Conservation (phyloP, 2,888 invertebrate species). For the Argynnis bischoffii region DNA sequence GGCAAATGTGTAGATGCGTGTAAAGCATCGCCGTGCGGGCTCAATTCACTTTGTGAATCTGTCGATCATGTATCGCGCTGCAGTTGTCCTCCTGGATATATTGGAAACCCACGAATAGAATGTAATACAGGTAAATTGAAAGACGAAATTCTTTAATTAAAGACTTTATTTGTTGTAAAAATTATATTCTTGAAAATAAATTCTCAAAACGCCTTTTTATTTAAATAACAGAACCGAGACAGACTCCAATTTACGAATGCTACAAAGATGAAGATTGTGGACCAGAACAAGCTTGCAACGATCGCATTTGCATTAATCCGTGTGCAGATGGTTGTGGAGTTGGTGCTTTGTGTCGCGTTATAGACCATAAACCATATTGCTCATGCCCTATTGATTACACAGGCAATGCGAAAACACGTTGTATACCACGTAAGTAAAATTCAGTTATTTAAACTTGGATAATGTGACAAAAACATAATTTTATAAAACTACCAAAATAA, state of each 20-base stretch:
- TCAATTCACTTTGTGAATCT: conserved; percentile 91
- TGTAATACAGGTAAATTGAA: conserved; percentile 81
- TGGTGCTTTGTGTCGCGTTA: conserved; percentile 91
- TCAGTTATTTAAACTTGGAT: conserved; percentile 1
- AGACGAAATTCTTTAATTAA: not conserved
- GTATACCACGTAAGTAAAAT: conserved; percentile 88
- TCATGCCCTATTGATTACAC: conserved; percentile 90
- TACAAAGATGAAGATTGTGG: conserved; percentile 90
- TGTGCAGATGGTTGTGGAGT: conserved; percentile 89
- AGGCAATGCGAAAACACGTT: conserved; percentile 87
- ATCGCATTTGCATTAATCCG: conserved; percentile 90
- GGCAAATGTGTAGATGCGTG: conserved; percentile 92
- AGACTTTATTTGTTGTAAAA: not conserved
- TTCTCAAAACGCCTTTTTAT: not conserved
- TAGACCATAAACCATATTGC: conserved; percentile 89
- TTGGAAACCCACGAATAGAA: conserved; percentile 90
- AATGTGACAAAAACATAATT: no score
- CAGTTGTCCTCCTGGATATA: conserved; percentile 89
- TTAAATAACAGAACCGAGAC: conserved; percentile 64
- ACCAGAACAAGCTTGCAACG: conserved; percentile 87
- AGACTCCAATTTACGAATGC: conserved; percentile 85
- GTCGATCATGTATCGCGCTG: conserved; percentile 89
- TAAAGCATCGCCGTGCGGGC: conserved; percentile 88
- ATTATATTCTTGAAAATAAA: no score
- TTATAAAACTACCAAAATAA: no score